These are phyloP conservation scores for Blastobasis adustella DNA, from an alignment of 2,888 invertebrate species.

Conservation along the genomic window DNA sequence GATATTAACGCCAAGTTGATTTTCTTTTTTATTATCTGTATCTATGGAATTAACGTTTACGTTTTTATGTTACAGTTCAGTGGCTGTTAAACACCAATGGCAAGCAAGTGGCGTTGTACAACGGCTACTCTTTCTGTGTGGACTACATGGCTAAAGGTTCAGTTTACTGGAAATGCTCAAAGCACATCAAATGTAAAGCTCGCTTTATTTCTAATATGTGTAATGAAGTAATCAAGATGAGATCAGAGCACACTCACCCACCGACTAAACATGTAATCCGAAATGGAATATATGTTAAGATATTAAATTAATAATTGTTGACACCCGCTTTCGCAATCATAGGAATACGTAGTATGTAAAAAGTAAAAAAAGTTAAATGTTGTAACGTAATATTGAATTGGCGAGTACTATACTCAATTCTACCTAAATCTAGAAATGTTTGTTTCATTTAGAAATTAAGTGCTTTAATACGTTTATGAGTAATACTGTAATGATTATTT, in stretches of 20 bases:
- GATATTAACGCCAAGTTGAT: too few species aligned
- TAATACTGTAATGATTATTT: too few species aligned
- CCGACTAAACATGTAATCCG: constrained; percentile 15
- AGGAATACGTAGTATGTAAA: too few species aligned
- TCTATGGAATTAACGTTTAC: too few species aligned
- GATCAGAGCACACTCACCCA: constrained; percentile 14
- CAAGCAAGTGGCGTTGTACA: constrained; percentile 8
- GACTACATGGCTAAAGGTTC: background rate
- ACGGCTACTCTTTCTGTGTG: constrained; percentile 9
- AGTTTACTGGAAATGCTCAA: background rate
- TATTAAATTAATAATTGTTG: background rate
- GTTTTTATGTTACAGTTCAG: background rate
- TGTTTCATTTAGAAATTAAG: too few species aligned
- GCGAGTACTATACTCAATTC: too few species aligned
- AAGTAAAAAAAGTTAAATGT: too few species aligned
- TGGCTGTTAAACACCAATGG: constrained; percentile 7
- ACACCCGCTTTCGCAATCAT: too few species aligned
- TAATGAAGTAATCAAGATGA: constrained; percentile 7
- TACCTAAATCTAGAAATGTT: too few species aligned
- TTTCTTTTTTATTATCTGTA: too few species aligned
- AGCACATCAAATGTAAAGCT: constrained; percentile 11
- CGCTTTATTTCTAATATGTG: constrained; percentile 22
- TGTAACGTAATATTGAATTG: too few species aligned
- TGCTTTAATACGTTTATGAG: too few species aligned
- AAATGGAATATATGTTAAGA: constrained; percentile 12